Conservation (phyloP, 2,113 vertebrate genomes). For the Eptesicus fuscus region DNA sequence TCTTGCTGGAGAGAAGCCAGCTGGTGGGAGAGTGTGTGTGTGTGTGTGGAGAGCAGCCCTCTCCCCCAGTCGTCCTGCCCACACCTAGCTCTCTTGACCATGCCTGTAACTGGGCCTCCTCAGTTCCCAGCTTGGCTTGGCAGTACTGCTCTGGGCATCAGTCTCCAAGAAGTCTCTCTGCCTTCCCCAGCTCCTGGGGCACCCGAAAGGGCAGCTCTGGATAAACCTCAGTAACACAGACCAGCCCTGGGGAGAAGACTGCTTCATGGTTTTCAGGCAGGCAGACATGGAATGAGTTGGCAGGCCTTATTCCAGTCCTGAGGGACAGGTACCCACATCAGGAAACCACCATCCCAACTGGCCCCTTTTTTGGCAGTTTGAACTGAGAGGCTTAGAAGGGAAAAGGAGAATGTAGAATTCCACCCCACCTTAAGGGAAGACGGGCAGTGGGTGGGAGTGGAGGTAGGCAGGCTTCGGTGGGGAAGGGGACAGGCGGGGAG, state of each 20-base stretch:
- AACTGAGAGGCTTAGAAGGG: slow-evolving; percentile 28
- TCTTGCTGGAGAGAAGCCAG: slow-evolving; percentile 25
- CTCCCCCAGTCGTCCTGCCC: neutral
- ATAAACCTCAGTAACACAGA: slow-evolving; percentile 22
- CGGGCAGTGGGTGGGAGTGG: neutral
- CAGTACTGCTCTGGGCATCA: neutral
- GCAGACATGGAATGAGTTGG: slow-evolving; percentile 52
- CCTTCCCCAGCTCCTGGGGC: slow-evolving; percentile 51
- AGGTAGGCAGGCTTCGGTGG: neutral
- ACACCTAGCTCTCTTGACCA: slow-evolving; percentile 25
- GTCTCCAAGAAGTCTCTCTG: slow-evolving; percentile 65
- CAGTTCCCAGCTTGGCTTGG: slow-evolving; percentile 63
- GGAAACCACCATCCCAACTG: slow-evolving; percentile 64
- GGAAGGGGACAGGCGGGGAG: neutral
- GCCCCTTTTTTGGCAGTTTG: slow-evolving; percentile 67
- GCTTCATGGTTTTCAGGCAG: neutral
- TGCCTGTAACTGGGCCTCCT: slow-evolving; percentile 64
- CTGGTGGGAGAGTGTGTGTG: neutral
- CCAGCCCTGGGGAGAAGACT: neutral
- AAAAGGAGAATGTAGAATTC: slow-evolving; percentile 41
- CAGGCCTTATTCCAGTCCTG: slow-evolving; percentile 42
- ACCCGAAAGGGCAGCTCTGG: slow-evolving; percentile 58
- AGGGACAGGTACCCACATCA: slow-evolving; percentile 72
- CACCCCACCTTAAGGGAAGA: neutral
- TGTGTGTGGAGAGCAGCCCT: neutral